phyloP scores from a whole-genome alignment of 2,797 vertebrate species.

The Trachurus trachurus region DNA sequence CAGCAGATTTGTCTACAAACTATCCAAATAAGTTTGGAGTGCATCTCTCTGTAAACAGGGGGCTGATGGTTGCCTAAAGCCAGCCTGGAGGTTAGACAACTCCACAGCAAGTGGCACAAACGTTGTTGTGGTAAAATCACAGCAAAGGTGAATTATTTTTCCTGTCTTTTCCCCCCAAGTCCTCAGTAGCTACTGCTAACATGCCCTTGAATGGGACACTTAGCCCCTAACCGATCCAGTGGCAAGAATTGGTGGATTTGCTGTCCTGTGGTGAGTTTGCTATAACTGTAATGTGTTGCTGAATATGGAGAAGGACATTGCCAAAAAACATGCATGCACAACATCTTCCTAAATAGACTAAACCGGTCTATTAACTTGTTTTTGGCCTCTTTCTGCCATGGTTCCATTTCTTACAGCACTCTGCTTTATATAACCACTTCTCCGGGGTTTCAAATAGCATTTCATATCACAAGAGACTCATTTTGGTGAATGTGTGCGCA shows the following conservation, averaged over 20 bases:
- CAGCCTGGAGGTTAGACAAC: slow-evolving; percentile 17
- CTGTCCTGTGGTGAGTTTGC: neutral
- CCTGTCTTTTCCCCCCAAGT: neutral
- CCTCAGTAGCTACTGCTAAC: slow-evolving; percentile 9
- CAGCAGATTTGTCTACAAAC: slow-evolving; percentile 17
- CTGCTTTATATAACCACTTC: slow-evolving; percentile 18
- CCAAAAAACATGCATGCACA: neutral
- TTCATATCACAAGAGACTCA: slow-evolving; percentile 16
- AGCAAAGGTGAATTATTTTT: slow-evolving; percentile 22
- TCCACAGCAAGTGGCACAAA: neutral
- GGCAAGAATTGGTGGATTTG: neutral
- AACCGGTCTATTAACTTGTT: neutral
- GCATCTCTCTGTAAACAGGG: slow-evolving; percentile 15
- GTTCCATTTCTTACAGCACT: slow-evolving; percentile 11
- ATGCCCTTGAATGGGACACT: slow-evolving; percentile 13
- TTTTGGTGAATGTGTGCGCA: slow-evolving; percentile 13
- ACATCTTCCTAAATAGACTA: neutral
- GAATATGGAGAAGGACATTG: slow-evolving; percentile 8
- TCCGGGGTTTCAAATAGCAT: slow-evolving; percentile 4
- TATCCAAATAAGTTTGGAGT: slow-evolving; percentile 16
- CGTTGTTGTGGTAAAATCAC: slow-evolving; percentile 9
- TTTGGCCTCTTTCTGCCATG: slow-evolving; percentile 4
- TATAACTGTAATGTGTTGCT: neutral
- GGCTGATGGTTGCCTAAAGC: slow-evolving; percentile 44
- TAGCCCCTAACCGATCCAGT: slow-evolving; percentile 12